phyloP scores from a whole-genome alignment of 2,113 vertebrate genomes.

The Mormyrus lacerda region DNA sequence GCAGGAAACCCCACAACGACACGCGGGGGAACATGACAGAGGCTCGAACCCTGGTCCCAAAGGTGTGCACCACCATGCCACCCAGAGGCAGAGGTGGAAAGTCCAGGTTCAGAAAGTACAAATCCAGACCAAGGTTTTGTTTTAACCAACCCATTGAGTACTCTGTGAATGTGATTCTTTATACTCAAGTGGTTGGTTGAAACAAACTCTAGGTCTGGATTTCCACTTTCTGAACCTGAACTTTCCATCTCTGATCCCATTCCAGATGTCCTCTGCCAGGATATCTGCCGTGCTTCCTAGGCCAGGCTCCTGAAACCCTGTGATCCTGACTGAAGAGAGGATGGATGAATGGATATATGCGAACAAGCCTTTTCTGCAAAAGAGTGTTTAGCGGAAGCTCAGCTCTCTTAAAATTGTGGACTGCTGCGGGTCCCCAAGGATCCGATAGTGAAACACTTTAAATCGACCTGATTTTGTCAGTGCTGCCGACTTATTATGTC shows the following conservation, averaged over 20 bases:
- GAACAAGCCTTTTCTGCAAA: not conserved
- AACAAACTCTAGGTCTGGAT: not conserved
- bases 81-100: not conserved
- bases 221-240: not conserved
- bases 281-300: not conserved
- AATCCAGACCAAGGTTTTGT: not conserved
- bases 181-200: not conserved
- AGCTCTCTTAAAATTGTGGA: not conserved
- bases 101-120: not conserved
- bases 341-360: not conserved
- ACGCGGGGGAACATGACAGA: too few relatives aligned
- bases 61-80: not conserved
- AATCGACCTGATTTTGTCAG: not conserved
- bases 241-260: not conserved
- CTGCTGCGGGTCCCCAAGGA: not conserved
- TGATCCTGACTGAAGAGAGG: not conserved
- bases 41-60: too few relatives aligned
- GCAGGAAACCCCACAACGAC: too few relatives aligned
- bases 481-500: not conserved
- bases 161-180: not conserved
- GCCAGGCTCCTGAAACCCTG: not conserved
- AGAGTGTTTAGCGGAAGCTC: not conserved
- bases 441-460: not conserved
- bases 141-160: not conserved
- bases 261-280: not conserved